Percentiles rank a stretch among this genome's conserved stretches.
phyloP scores from a whole-genome alignment of 2,113 vertebrate species.

The Colaptes auratus region DNA sequence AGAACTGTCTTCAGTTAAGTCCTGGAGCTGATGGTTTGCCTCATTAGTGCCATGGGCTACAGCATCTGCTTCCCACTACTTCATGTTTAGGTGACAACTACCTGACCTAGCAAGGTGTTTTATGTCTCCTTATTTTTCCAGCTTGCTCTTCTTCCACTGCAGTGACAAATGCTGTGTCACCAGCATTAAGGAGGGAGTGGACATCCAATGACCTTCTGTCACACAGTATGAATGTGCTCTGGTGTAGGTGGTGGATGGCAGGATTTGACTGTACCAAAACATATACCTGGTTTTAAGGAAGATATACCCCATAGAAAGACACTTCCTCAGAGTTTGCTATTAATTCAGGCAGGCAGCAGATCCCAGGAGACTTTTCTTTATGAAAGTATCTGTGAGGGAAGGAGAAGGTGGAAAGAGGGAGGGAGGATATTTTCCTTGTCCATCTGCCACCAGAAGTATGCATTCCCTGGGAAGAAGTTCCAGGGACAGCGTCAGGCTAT shows the following conservation, averaged over 20 bases:
- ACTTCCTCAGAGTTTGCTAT: not conserved
- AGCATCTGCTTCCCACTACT: not conserved
- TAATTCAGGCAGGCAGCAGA: not conserved
- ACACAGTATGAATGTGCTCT: not conserved
- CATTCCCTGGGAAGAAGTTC: not conserved
- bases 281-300: not conserved
- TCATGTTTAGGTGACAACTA: not conserved
- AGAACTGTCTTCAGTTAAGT: not conserved
- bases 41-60: not conserved
- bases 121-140: not conserved
- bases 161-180: fast-evolving
- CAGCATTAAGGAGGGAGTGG: not conserved
- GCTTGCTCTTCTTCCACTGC: not conserved
- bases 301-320: not conserved
- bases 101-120: not conserved
- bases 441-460: not conserved
- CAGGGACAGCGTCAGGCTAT: not conserved
- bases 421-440: not conserved
- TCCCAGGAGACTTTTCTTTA: not conserved
- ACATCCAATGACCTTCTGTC: not conserved
- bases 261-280: not conserved
- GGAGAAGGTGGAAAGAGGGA: not conserved
- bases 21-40: not conserved
- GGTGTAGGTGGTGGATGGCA: not conserved
- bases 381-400: not conserved